phyloP scores from a whole-genome alignment of 2,888 invertebrate species.

The Epicampocera succincta region DNA sequence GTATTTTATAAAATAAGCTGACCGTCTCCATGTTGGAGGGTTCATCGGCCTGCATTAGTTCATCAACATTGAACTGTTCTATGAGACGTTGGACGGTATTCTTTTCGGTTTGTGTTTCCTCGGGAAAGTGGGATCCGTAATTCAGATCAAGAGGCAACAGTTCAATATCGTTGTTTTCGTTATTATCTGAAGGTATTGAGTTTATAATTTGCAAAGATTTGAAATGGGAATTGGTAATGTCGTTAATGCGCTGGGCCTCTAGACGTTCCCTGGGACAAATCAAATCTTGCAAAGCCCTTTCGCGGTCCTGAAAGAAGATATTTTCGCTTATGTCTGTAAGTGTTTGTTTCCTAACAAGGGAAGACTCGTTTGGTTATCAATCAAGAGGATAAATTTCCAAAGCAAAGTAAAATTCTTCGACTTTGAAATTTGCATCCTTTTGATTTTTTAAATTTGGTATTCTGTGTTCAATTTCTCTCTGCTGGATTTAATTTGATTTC shows the following conservation, averaged over 20 bases:
- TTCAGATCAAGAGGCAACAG: conserved; percentile 73
- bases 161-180: conserved; percentile 81
- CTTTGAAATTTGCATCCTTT: too few relatives aligned
- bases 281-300: conserved; percentile 75
- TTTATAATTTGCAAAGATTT: conserved; percentile 80
- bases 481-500: neutral
- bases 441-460: neutral
- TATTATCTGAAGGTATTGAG: conserved; percentile 79
- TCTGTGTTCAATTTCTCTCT: neutral
- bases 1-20: conserved; percentile 72
- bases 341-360: too few relatives aligned
- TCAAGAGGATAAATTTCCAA: too few relatives aligned
- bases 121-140: conserved; percentile 71
- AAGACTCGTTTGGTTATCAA: too few relatives aligned
- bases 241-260: conserved; percentile 79
- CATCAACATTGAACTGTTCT: conserved; percentile 79
- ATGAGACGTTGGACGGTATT: conserved; percentile 76
- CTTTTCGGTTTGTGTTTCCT: conserved; percentile 74
- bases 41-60: conserved; percentile 80
- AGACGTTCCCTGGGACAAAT: conserved; percentile 79
- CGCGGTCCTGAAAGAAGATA: conserved; percentile 75
- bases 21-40: conserved; percentile 69
- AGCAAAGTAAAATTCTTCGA: too few relatives aligned
- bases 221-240: conserved; percentile 80
- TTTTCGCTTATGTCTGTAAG: neutral